These are phyloP conservation scores for Gila orcuttii DNA, from an alignment of 2,113 vertebrate species.

Conservation along the genomic window DNA sequence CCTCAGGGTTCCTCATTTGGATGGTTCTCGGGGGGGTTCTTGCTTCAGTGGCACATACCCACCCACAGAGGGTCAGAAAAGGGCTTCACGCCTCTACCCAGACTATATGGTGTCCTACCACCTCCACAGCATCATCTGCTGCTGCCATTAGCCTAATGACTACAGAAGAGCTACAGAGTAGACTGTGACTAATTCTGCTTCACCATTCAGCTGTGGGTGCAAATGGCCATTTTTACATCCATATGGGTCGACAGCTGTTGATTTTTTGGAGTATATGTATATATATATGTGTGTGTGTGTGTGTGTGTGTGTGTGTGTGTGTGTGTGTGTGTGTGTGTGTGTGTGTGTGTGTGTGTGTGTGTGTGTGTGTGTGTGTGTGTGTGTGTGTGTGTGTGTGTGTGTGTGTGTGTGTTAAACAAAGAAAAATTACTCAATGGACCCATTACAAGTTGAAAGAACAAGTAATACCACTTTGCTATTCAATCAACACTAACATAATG, in stretches of 20 bases:
- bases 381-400: no score
- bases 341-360: no score
- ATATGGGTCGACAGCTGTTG: slow-evolving; percentile 45
- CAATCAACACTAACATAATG: no score
- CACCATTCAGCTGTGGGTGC: slow-evolving; percentile 53
- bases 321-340: no score
- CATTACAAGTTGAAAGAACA: background rate
- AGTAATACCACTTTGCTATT: background rate
- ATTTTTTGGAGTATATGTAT: background rate
- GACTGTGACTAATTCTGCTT: slow-evolving; percentile 57
- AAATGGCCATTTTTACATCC: slow-evolving; percentile 47
- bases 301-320: no score
- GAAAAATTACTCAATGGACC: background rate
- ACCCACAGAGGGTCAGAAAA: slow-evolving; percentile 54
- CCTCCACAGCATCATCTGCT: slow-evolving; percentile 55
- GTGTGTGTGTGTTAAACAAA: background rate
- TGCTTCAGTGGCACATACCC: slow-evolving; percentile 44
- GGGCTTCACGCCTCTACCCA: slow-evolving; percentile 45
- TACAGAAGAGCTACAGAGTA: slow-evolving; percentile 54
- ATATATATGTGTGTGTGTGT: no score
- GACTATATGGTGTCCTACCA: slow-evolving; percentile 37
- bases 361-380: no score
- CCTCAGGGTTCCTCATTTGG: slow-evolving; percentile 45
- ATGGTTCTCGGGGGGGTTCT: slow-evolving; percentile 31
- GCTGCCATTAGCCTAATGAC: slow-evolving; percentile 57